Percentiles rank a stretch among this genome's conserved stretches.
Conservation (phyloP, 2,888 invertebrate species). For the Hetaerina titia region DNA sequence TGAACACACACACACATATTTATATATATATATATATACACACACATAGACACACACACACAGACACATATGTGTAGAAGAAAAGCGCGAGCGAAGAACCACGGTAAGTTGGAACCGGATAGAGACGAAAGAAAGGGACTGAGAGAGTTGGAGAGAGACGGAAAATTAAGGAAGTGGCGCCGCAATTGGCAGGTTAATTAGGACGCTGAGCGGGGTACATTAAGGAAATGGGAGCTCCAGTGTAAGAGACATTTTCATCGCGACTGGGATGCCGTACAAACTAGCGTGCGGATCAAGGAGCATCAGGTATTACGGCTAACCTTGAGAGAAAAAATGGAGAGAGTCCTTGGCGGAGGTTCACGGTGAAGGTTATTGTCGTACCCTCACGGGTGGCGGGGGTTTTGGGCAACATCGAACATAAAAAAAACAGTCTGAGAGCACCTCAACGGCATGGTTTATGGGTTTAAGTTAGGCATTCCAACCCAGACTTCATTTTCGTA, state of each 20-base stretch:
- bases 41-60: neutral
- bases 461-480: no score
- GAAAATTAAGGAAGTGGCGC: neutral
- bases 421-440: no score
- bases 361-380: neutral
- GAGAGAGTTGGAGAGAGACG: neutral
- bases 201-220: neutral
- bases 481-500: no score
- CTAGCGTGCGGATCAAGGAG: neutral
- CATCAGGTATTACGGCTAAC: neutral
- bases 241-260: neutral
- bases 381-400: no score
- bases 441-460: no score
- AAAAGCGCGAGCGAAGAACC: neutral
- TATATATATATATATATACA: neutral
- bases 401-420: neutral
- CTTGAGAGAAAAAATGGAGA: neutral
- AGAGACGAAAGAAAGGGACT: neutral
- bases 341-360: neutral
- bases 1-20: neutral
- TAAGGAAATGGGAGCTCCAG: neutral
- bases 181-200: neutral
- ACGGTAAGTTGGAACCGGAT: neutral
- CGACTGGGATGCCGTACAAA: neutral
- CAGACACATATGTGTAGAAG: no score